Conservation (phyloP, 53 echinoderm and acorn worm species). For the Temnopleurus reevesii region DNA sequence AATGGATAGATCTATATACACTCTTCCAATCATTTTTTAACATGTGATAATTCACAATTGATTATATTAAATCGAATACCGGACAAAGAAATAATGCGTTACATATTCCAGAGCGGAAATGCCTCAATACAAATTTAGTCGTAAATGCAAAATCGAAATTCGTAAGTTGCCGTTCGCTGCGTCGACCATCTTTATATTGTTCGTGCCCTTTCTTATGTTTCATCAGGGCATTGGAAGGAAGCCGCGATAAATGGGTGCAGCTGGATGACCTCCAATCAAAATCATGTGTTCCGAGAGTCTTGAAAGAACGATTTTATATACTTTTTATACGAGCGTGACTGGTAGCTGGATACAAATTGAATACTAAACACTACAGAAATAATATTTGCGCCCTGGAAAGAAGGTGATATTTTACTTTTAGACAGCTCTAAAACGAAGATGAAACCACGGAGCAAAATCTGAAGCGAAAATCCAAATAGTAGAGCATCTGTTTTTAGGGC, state of each 20-base stretch:
- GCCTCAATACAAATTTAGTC: background rate
- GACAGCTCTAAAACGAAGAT: no score
- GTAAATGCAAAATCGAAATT: background rate
- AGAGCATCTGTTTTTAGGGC: no score
- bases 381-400: no score
- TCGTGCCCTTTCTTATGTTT: conserved; percentile 25
- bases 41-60: conserved; percentile 9
- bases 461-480: no score
- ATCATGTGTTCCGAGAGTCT: background rate
- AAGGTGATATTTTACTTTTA: no score
- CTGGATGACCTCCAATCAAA: background rate
- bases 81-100: background rate
- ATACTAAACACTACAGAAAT: conserved; percentile 7
- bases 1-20: background rate
- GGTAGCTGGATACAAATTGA: background rate
- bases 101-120: background rate
- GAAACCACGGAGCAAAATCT: no score
- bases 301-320: background rate
- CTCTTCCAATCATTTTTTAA: background rate
- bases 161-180: background rate
- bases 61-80: background rate
- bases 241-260: background rate
- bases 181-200: background rate
- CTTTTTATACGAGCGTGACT: conserved; percentile 4
- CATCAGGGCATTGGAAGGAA: conserved; percentile 8